phyloP scores from a whole-genome alignment of 2,888 invertebrate species.

The Belgica antarctica region DNA sequence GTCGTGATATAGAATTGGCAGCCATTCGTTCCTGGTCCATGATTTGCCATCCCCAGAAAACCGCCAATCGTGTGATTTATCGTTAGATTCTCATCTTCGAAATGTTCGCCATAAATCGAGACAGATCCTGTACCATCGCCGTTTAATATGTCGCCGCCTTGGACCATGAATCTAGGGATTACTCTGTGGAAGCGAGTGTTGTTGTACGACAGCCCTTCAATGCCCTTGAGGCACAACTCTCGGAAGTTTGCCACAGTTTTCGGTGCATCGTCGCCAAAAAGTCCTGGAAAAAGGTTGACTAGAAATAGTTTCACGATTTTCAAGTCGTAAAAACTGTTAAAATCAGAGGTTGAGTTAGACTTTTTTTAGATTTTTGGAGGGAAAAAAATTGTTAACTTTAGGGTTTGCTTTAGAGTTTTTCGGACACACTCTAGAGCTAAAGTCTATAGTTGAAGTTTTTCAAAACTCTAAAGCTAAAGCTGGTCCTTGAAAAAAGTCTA shows the following conservation, averaged over 20 bases:
- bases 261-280: slow-evolving; percentile 85
- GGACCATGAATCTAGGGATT: slow-evolving; percentile 86
- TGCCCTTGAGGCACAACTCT: slow-evolving; percentile 72
- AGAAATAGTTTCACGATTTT: too few species aligned
- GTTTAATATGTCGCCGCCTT: slow-evolving; percentile 83
- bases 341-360: too few species aligned
- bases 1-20: slow-evolving; percentile 95
- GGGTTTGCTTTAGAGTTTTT: too few species aligned
- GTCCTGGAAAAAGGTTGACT: too few species aligned
- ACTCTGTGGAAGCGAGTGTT: slow-evolving; percentile 81
- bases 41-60: slow-evolving; percentile 84
- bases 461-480: too few species aligned
- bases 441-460: too few species aligned
- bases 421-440: too few species aligned
- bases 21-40: slow-evolving; percentile 84
- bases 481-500: too few species aligned
- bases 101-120: slow-evolving; percentile 81
- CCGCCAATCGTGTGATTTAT: slow-evolving; percentile 79
- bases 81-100: slow-evolving; percentile 82
- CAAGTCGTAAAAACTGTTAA: too few species aligned
- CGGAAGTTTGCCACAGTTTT: slow-evolving; percentile 85
- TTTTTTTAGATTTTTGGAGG: too few species aligned
- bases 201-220: slow-evolving; percentile 73
- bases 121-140: slow-evolving; percentile 80
- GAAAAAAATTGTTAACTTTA: too few species aligned